These are phyloP conservation scores for Perccottus glenii DNA, from an alignment of 2,113 vertebrate genomes.

Conservation along the genomic window DNA sequence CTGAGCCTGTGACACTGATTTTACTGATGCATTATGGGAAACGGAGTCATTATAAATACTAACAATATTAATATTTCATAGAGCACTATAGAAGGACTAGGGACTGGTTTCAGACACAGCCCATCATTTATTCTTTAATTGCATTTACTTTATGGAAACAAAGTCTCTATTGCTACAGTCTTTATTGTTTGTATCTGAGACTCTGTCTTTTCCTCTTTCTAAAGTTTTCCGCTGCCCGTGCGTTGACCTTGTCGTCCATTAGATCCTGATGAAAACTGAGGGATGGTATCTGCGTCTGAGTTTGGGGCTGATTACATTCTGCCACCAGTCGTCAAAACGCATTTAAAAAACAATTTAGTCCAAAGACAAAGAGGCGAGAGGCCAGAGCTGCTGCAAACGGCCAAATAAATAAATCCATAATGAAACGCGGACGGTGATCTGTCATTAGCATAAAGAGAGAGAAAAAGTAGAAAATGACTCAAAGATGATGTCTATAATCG, in stretches of 20 bases:
- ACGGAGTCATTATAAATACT: too few relatives aligned
- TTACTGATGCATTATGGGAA: too few relatives aligned
- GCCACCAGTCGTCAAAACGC: slow-evolving; percentile 72
- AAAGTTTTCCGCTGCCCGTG: background rate
- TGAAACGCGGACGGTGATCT: slow-evolving; percentile 68
- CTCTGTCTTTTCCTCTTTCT: slow-evolving; percentile 66
- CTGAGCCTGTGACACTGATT: too few relatives aligned
- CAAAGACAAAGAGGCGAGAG: slow-evolving; percentile 54
- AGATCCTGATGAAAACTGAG: background rate
- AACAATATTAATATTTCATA: too few relatives aligned
- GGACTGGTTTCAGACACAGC: too few relatives aligned
- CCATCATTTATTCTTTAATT: too few relatives aligned
- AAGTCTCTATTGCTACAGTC: too few relatives aligned
- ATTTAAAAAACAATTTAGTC: slow-evolving; percentile 76
- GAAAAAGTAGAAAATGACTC: too few relatives aligned
- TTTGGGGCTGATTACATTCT: slow-evolving; percentile 73
- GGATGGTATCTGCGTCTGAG: slow-evolving; percentile 2
- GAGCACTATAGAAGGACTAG: too few relatives aligned
- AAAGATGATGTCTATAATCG: too few relatives aligned
- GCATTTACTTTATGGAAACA: too few relatives aligned
- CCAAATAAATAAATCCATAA: slow-evolving; percentile 77
- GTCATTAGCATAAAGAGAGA: slow-evolving; percentile 63
- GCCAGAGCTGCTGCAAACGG: too few relatives aligned
- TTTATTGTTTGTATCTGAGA: background rate
- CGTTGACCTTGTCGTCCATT: background rate